These are phyloP conservation scores for Drosophila chauvacae DNA, from an alignment of 1,140 invertebrate genomes.

Conservation along the genomic window DNA sequence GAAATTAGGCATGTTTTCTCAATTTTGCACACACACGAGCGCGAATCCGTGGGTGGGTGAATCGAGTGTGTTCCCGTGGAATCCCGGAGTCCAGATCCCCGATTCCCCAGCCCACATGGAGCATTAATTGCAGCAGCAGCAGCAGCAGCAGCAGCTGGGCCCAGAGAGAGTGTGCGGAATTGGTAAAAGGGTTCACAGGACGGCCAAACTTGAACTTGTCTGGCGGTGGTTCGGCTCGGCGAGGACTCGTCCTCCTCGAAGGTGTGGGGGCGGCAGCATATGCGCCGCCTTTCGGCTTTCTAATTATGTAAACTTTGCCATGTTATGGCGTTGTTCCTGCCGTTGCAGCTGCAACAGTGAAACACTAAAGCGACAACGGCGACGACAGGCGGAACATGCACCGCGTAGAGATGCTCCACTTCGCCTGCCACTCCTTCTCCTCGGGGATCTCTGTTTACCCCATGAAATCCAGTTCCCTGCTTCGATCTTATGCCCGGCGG, in stretches of 20 bases:
- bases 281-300: constrained; percentile 68
- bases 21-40: constrained; percentile 62
- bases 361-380: constrained; percentile 41
- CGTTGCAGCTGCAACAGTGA: constrained; percentile 30
- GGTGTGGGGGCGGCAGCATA: constrained; percentile 55
- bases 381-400: constrained; percentile 62
- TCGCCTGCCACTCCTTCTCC: not conserved
- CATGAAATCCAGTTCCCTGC: constrained; percentile 20
- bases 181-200: constrained; percentile 77
- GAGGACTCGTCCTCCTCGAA: constrained; percentile 45
- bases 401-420: constrained; percentile 37
- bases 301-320: constrained; percentile 77
- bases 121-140: constrained; percentile 81
- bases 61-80: not conserved
- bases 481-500: constrained; percentile 33
- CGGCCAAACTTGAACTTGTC: constrained; percentile 78
- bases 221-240: constrained; percentile 34
- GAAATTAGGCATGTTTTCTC: constrained; percentile 85
- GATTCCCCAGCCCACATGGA: constrained; percentile 46
- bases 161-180: constrained; percentile 57
- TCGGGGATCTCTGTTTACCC: constrained; percentile 1
- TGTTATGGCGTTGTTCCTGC: constrained; percentile 32
- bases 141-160: constrained; percentile 73
- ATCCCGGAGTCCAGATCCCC: constrained; percentile 14
- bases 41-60: not conserved